Evolutionary conservation across 2,888 invertebrate genomes (phyloP).

Genomic region (Neoaliturus tenellus): DNA sequence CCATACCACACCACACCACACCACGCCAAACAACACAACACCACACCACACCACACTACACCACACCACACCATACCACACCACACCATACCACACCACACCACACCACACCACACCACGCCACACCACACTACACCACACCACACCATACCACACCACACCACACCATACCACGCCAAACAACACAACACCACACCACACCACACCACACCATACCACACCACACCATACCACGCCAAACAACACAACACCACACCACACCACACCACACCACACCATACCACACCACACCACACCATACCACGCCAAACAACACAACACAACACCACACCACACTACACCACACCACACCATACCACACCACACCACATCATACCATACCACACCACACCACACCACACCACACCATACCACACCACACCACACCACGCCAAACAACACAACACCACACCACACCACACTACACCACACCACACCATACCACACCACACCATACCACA

Average conservation of each 20-base stretch:
- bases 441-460: neutral
- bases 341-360: neutral
- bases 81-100: neutral
- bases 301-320: neutral
- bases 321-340: neutral
- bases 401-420: neutral
- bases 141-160: neutral
- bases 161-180: neutral
- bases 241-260: neutral
- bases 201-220: too few species aligned
- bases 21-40: too few species aligned
- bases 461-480: neutral
- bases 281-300: neutral
- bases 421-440: neutral
- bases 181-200: neutral
- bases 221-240: too few species aligned
- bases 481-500: neutral
- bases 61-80: neutral
- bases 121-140: neutral
- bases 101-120: neutral
- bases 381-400: neutral
- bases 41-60: neutral
- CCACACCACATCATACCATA: neutral
- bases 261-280: neutral
- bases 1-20: neutral